Evolutionary conservation across 2,888 invertebrate genomes (phyloP).

Genomic region (Ornithoptera priamus): DNA sequence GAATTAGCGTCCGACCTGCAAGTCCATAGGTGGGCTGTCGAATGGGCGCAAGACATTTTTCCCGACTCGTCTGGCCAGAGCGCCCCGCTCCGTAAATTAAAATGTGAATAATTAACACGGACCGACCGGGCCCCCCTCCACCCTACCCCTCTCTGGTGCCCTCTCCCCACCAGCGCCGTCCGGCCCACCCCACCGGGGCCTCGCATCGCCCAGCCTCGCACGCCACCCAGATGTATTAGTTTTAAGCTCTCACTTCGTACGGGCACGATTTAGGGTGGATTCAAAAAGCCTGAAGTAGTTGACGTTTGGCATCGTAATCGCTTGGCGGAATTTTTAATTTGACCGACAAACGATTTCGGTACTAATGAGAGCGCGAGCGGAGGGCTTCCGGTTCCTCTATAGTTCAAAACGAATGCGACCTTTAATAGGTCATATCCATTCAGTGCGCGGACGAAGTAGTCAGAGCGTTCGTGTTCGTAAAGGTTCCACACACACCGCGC

Average conservation of each 20-base stretch:
- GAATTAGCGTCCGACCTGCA: constrained; percentile 34
- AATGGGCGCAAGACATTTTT: constrained; percentile 75
- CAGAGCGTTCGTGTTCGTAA: no score
- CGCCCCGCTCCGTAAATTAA: constrained; percentile 76
- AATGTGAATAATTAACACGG: constrained; percentile 78
- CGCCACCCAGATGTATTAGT: constrained; percentile 75
- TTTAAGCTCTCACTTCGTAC: constrained; percentile 72
- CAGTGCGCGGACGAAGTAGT: no score
- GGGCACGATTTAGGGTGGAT: constrained; percentile 66
- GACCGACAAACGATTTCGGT: constrained; percentile 31
- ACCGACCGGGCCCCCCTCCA: constrained; percentile 41
- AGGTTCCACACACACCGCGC: no score
- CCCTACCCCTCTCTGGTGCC: constrained; percentile 32
- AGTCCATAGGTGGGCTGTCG: constrained; percentile 56
- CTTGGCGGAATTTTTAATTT: constrained; percentile 48
- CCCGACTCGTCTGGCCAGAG: constrained; percentile 58
- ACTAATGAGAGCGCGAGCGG: constrained; percentile 25
- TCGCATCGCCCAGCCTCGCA: constrained; percentile 38
- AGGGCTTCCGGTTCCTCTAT: neutral
- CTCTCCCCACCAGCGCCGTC: constrained; percentile 45
- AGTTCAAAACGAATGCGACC: no score
- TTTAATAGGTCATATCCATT: no score
- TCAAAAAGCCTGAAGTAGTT: constrained; percentile 53
- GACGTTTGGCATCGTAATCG: constrained; percentile 59
- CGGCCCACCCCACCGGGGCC: constrained; percentile 32